Evolutionary conservation across 2,113 vertebrate genomes (phyloP).

Genomic region (Onychostoma macrolepis): DNA sequence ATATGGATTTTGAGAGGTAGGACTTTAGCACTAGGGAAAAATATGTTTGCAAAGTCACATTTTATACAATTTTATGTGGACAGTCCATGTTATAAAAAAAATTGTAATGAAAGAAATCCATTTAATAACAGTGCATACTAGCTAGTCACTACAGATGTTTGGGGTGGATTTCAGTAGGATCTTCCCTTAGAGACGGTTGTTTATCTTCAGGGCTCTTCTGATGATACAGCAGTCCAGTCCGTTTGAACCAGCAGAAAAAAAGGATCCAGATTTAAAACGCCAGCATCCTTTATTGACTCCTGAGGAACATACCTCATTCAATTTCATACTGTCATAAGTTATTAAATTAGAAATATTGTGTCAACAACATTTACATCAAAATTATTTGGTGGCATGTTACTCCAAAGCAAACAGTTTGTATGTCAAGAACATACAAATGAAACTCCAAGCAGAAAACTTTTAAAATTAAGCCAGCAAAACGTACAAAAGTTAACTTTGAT

Average conservation of each 20-base stretch:
- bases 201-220: constrained; percentile 16
- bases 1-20: background rate
- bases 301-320: constrained; percentile 79
- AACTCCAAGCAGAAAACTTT: background rate
- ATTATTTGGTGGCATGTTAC: constrained; percentile 84
- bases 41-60: background rate
- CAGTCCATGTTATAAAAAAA: background rate
- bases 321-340: constrained; percentile 81
- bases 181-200: background rate
- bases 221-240: constrained; percentile 34
- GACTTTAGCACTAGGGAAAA: background rate
- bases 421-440: background rate
- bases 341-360: constrained; percentile 87
- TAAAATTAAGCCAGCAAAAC: constrained; percentile 1
- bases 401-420: constrained; percentile 72
- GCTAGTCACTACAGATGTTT: background rate
- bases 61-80: background rate
- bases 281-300: constrained; percentile 37
- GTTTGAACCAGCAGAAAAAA: constrained; percentile 16
- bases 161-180: background rate
- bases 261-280: constrained; percentile 17
- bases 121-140: constrained; percentile 21
- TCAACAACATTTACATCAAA: constrained; percentile 79
- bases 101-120: background rate
- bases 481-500: constrained; percentile 13